Conservation (phyloP, 1,140 invertebrate species). For the Lordiphosa mommai region DNA sequence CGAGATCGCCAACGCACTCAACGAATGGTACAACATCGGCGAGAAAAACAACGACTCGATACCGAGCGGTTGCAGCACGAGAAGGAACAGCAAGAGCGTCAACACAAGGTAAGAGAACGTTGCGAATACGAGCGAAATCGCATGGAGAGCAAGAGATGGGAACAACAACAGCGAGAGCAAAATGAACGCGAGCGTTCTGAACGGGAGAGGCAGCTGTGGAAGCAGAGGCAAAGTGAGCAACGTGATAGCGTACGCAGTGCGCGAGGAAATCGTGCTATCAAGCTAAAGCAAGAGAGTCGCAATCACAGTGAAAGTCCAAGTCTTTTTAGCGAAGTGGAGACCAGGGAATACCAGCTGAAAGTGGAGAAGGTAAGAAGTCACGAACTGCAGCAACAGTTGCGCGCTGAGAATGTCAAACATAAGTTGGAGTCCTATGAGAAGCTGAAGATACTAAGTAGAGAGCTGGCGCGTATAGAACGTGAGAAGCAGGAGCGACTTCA, state of each 20-base stretch:
- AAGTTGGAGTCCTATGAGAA: neutral
- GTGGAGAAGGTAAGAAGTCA: neutral
- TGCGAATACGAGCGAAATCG: constrained; percentile 17
- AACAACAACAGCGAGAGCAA: neutral
- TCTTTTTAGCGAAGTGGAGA: constrained; percentile 78
- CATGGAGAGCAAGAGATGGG: neutral
- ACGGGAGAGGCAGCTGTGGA: neutral
- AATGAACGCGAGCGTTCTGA: neutral
- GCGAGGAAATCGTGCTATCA: neutral
- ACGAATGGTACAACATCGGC: neutral
- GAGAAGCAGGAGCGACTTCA: neutral
- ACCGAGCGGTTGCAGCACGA: neutral
- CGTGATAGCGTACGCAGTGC: neutral
- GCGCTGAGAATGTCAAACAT: neutral
- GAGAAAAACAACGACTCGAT: neutral
- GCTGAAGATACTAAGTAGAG: neutral
- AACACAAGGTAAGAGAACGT: constrained; percentile 8
- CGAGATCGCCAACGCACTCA: neutral
- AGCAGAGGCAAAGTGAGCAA: neutral
- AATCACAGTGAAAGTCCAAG: neutral
- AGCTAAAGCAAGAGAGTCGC: neutral
- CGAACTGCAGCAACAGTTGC: neutral
- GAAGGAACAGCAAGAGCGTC: neutral
- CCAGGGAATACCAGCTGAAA: constrained; percentile 13
- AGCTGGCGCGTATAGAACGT: neutral